Conservation (phyloP, 2,113 vertebrate species). For the Zosterops japonicus region DNA sequence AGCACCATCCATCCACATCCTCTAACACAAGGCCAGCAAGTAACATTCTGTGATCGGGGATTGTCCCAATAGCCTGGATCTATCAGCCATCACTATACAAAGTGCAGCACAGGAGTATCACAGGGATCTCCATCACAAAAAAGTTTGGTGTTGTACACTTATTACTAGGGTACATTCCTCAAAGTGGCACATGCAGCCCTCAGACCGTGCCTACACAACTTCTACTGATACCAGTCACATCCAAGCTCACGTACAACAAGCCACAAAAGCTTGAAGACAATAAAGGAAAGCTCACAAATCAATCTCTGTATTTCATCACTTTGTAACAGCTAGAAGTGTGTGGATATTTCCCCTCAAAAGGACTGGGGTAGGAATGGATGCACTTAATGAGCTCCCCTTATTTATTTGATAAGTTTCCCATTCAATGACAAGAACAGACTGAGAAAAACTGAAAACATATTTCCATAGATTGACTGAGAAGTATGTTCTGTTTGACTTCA, state of each 20-base stretch:
- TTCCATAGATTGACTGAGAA: not conserved
- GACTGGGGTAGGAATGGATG: not conserved
- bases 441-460: not conserved
- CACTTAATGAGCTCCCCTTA: not conserved
- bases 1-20: not conserved
- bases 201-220: not conserved
- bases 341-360: not conserved
- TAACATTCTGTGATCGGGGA: not conserved
- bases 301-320: not conserved
- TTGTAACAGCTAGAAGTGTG: not conserved
- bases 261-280: not conserved
- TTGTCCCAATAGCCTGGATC: not conserved
- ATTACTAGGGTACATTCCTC: not conserved
- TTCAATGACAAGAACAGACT: not conserved
- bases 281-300: not conserved
- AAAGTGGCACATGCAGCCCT: not conserved
- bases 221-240: not conserved
- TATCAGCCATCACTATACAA: not conserved
- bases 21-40: not conserved
- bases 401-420: not conserved
- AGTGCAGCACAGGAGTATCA: not conserved
- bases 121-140: not conserved
- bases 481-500: not conserved
- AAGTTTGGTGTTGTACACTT: not conserved
- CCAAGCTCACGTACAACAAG: not conserved